Base-by-base conservation (phyloP, 2,797 vertebrate species). In the Orientallactaga sibirica region DNA sequence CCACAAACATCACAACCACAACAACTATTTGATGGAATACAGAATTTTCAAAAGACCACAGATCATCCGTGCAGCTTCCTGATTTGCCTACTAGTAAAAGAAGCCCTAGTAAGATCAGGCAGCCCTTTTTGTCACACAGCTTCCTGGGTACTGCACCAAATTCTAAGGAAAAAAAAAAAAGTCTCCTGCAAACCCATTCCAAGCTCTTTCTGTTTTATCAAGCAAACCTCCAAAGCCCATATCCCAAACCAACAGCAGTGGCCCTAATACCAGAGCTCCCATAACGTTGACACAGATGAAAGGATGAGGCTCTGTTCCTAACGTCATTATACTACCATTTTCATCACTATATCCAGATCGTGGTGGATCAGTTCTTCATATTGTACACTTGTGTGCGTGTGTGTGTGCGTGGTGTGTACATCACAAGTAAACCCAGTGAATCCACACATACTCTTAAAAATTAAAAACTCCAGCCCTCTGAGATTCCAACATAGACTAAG, bases 11-110 rank as follows among this genome's bases (percentile, higher is more conserved):
- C 5, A 19, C 12, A 24, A 88, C 66, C n/a, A 7, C 0, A 41
- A 85, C 5, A 16, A 81, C 41, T n/a, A 66, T 22, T 79, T 25
- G n/a, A 16, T 58, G 29, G 93, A 85, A 20, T 37, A 77, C 2
- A n/a, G 48, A 75, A 73, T 92, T 91, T 95, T 67, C 37, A 37
- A 64, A 73, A 93, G 33, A 68, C 25, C 37, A 75, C 62, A 61
- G 92, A 15, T 70, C 61, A 33, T 68, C 27, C 33, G 19, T 12
- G 15, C 75, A 82, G 76, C 27, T 43, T 66, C 41, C 6, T 29
- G 18, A 82, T 55, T 37, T 71, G 19, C 20, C 80, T 8, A 48
- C 22, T 43, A 70, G 33, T 67, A 74, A 83, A 90, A 48, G 24
- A 80, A 85, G 24, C 20, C 48, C 7, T 9, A 67, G 61, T 37